These are phyloP conservation scores for Lepidocyrtoides sp. DNA, from an alignment of 2,888 invertebrate genomes.

Conservation along the genomic window DNA sequence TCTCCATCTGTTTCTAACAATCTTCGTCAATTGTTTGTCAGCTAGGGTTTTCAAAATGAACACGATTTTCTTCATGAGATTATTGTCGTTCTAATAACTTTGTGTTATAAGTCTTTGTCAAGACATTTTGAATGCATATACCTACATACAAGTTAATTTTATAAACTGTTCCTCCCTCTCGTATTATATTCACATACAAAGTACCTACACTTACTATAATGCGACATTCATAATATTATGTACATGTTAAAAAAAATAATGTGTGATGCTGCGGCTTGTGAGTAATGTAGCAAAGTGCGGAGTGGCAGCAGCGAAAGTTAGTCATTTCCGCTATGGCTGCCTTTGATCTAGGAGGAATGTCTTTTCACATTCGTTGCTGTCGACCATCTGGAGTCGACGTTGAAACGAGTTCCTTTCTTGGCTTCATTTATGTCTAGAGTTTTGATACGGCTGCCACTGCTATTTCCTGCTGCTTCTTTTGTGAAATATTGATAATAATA, in stretches of 20 bases:
- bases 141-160: not conserved
- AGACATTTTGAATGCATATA: not conserved
- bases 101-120: too few relatives aligned
- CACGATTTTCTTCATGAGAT: constrained; percentile 26
- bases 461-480: constrained; percentile 26
- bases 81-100: not conserved
- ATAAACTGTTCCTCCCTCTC: not conserved
- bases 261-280: not conserved
- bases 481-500: constrained; percentile 38
- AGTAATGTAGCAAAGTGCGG: not conserved
- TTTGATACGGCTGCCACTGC: not conserved
- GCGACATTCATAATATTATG: too few relatives aligned
- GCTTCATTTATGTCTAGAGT: not conserved
- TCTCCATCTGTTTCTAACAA: constrained; percentile 5
- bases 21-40: constrained; percentile 14
- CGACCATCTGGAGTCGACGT: constrained; percentile 29
- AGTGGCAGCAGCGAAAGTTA: constrained; percentile 20
- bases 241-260: too few relatives aligned
- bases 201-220: too few relatives aligned
- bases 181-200: not conserved
- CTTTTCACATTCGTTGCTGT: constrained; percentile 15
- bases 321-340: constrained; percentile 34
- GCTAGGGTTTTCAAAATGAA: not conserved
- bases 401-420: constrained; percentile 11
- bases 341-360: not conserved